A percentile compares a stretch with the other conserved stretches of the same genome.
These are phyloP conservation scores for Pachyuromys duprasi DNA, from an alignment of 2,797 vertebrate species.

Conservation along the genomic window DNA sequence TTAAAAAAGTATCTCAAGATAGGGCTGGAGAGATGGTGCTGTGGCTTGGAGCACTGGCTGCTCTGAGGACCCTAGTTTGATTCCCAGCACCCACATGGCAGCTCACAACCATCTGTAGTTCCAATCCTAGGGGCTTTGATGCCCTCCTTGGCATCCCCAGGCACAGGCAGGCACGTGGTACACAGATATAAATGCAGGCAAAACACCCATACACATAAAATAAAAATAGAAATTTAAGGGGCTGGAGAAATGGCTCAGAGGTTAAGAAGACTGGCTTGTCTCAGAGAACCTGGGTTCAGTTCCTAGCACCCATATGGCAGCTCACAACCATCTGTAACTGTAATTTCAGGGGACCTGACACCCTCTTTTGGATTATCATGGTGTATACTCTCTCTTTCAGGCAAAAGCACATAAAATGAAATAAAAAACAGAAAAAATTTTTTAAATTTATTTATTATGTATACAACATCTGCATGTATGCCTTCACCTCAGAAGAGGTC, in stretches of 20 bases:
- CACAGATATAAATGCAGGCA: not conserved
- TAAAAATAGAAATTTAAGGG: not conserved
- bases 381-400: not conserved
- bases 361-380: not conserved
- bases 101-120: not conserved
- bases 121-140: not conserved
- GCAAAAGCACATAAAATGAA: not conserved
- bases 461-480: too few species aligned
- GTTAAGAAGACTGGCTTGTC: not conserved
- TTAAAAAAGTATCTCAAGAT: not conserved
- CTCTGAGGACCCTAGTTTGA: not conserved
- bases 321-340: not conserved
- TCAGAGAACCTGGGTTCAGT: not conserved
- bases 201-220: not conserved
- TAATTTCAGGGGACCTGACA: not conserved
- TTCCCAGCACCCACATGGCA: not conserved
- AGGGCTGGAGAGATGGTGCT: not conserved
- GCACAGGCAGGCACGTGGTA: not conserved
- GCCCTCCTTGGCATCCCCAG: not conserved
- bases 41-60: not conserved
- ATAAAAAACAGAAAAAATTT: not conserved
- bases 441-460: too few species aligned
- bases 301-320: not conserved
- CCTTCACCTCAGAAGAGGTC: too few species aligned
- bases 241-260: not conserved